Percentiles rank a stretch among this genome's conserved stretches.
These are phyloP conservation scores for Sparidentex hasta DNA, from an alignment of 2,797 vertebrate genomes.

Conservation along the genomic window DNA sequence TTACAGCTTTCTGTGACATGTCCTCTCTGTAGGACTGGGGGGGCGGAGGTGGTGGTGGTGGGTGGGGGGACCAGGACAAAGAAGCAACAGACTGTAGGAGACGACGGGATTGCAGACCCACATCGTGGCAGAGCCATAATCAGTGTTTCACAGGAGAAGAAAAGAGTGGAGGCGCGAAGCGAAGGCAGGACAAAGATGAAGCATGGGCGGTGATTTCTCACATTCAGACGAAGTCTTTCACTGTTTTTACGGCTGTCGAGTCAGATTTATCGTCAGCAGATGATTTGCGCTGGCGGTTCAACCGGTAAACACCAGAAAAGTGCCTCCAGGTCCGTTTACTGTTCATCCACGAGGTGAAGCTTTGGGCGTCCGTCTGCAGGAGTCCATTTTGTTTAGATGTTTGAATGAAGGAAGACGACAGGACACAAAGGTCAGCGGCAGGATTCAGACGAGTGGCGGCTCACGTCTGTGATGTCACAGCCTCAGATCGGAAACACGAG, in stretches of 20 bases:
- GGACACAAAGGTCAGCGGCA: background rate
- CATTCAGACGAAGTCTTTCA: background rate
- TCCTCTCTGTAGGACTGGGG: background rate
- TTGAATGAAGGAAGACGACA: background rate
- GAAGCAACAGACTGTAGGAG: conserved; percentile 17
- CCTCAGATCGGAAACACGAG: too few species aligned
- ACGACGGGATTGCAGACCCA: background rate
- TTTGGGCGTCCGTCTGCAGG: background rate
- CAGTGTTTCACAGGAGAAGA: background rate
- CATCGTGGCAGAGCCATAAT: background rate
- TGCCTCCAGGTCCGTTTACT: accelerated
- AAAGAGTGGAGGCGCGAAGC: background rate
- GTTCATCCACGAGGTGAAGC: background rate
- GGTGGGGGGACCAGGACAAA: conserved; percentile 26
- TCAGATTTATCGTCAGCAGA: background rate
- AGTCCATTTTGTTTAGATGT: background rate
- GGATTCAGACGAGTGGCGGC: background rate
- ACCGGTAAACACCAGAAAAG: background rate
- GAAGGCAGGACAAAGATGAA: background rate
- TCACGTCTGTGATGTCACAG: too few species aligned
- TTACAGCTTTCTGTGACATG: background rate
- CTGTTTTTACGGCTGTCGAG: background rate
- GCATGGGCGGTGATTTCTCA: background rate
- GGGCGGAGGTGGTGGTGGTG: background rate
- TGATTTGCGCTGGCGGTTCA: too few species aligned